phyloP scores from a whole-genome alignment of 2,113 vertebrate genomes.

The Mesoclemmys tuberculata region DNA sequence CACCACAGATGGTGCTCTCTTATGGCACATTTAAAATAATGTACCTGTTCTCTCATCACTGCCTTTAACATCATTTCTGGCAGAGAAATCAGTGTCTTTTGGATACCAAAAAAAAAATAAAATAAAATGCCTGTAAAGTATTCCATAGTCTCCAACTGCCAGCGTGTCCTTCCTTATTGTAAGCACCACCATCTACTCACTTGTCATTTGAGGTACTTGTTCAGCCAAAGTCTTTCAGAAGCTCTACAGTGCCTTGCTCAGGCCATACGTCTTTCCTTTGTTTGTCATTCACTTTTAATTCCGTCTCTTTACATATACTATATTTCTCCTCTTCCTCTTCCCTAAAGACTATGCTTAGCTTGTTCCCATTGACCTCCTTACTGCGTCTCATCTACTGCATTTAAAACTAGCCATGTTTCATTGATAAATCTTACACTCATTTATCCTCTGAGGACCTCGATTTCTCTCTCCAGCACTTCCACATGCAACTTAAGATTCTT shows the following conservation, averaged over 20 bases:
- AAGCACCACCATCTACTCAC: neutral
- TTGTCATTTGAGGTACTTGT: neutral
- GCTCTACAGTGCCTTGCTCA: neutral
- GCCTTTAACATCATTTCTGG: neutral
- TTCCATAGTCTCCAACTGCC: neutral
- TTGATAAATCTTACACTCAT: slow-evolving; percentile 21
- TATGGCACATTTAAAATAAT: neutral
- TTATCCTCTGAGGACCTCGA: slow-evolving; percentile 18
- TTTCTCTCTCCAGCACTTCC: slow-evolving; percentile 19
- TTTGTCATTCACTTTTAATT: neutral
- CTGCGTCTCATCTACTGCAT: neutral
- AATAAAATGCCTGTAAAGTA: neutral
- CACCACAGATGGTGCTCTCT: neutral
- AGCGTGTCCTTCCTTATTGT: neutral
- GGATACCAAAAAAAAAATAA: neutral
- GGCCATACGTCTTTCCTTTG: neutral
- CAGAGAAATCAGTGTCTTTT: slow-evolving; percentile 6
- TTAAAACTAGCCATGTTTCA: slow-evolving; percentile 31
- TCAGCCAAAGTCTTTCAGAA: neutral
- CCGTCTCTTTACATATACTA: neutral
- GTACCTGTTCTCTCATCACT: neutral
- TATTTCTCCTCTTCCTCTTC: neutral
- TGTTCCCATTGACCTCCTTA: neutral
- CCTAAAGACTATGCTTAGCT: neutral
- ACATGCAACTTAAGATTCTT: slow-evolving; percentile 20